Evolutionary conservation across 1,140 invertebrate species (phyloP).

Genomic region (Drosophila dunni): DNA sequence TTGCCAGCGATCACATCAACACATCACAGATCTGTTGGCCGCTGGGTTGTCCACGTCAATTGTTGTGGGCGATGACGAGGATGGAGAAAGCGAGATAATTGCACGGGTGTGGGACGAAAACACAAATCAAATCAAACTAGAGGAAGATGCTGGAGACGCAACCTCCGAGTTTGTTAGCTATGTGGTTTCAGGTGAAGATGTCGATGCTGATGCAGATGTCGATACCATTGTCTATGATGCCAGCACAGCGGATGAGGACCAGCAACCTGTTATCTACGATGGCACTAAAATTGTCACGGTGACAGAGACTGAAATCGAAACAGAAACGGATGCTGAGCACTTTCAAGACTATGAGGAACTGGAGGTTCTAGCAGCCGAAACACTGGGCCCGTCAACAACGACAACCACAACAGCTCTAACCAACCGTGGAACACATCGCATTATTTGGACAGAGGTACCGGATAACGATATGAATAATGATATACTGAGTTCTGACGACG

Average conservation of each 20-base stretch:
- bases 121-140: conserved; percentile 54
- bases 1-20: conserved; percentile 72
- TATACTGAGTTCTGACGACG: conserved; percentile 54
- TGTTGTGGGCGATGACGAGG: conserved; percentile 29
- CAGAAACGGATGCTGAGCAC: conserved; percentile 47
- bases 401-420: background rate
- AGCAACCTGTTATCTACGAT: conserved; percentile 39
- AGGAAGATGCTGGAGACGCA: conserved; percentile 23
- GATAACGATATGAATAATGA: conserved; percentile 32
- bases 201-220: conserved; percentile 19
- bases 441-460: background rate
- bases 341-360: conserved; percentile 65
- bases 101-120: conserved; percentile 54
- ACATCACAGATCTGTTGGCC: conserved; percentile 62
- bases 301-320: conserved; percentile 31
- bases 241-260: conserved; percentile 37
- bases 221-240: conserved; percentile 52
- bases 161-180: conserved; percentile 36
- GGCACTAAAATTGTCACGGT: conserved; percentile 31
- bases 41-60: conserved; percentile 33
- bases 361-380: conserved; percentile 45
- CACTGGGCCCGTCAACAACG: background rate
- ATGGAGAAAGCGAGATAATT: conserved; percentile 40
- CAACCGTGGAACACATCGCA: background rate
- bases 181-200: conserved; percentile 24